Evolutionary conservation across 2,888 invertebrate genomes (phyloP).

Genomic region (Polydrusus cervinus): DNA sequence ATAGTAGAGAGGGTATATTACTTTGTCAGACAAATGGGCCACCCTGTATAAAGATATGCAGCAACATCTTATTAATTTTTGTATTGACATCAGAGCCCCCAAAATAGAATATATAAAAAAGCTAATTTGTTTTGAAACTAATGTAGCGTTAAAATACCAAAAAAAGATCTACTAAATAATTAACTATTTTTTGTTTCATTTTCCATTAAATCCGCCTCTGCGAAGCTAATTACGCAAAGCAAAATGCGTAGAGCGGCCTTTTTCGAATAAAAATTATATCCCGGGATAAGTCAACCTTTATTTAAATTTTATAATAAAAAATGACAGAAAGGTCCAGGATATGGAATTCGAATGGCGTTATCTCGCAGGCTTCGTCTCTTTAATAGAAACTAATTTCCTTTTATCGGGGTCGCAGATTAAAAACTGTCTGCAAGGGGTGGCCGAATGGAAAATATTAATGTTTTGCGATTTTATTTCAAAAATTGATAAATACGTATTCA

Average conservation of each 20-base stretch:
- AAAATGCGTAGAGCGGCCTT: conserved; percentile 48
- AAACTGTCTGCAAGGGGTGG: conserved; percentile 35
- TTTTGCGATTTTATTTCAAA: conserved; percentile 4
- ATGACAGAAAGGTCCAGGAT: conserved; percentile 48
- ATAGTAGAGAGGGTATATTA: too few species aligned
- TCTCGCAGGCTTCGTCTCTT: conserved; percentile 44
- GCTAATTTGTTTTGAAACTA: too few species aligned
- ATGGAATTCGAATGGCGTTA: conserved; percentile 49
- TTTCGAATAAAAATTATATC: conserved; percentile 52
- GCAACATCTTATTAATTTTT: too few species aligned
- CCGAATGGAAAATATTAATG: conserved; percentile 14
- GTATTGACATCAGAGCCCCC: too few species aligned
- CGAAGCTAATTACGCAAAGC: conserved; percentile 48
- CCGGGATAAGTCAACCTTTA: conserved; percentile 51
- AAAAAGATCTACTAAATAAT: too few species aligned
- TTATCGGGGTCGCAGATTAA: conserved; percentile 48
- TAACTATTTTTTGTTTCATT: too few species aligned
- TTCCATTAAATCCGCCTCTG: conserved; percentile 33
- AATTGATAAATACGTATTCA: not conserved
- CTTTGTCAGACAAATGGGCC: too few species aligned
- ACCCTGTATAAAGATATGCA: too few species aligned
- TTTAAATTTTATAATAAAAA: conserved; percentile 53
- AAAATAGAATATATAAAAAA: too few species aligned
- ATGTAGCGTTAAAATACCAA: too few species aligned
- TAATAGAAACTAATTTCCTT: conserved; percentile 52